Percentiles rank a stretch among this genome's conserved stretches.
phyloP scores from a whole-genome alignment of 2,888 invertebrate species.

The Agriotes lineatus region DNA sequence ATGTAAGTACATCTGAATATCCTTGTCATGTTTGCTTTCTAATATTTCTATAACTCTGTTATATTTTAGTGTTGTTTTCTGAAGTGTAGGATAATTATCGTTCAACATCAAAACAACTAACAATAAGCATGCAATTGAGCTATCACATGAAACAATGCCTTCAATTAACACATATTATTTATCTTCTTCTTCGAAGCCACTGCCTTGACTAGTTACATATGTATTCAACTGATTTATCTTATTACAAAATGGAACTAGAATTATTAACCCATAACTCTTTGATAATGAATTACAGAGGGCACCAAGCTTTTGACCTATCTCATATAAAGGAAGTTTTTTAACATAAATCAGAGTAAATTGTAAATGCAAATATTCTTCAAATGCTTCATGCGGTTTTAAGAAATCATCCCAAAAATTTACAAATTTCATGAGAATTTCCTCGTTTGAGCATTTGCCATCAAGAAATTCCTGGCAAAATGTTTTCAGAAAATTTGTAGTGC shows the following conservation, averaged over 20 bases:
- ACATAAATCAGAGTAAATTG: slow-evolving; percentile 14
- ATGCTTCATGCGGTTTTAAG: slow-evolving; percentile 12
- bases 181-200: not conserved
- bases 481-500: slow-evolving; percentile 21
- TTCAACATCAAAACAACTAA: slow-evolving; percentile 27
- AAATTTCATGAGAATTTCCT: slow-evolving; percentile 20
- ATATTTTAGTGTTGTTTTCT: slow-evolving; percentile 6
- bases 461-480: slow-evolving; percentile 26
- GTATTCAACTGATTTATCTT: not conserved
- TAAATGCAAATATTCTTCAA: slow-evolving; percentile 29
- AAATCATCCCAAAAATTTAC: slow-evolving; percentile 17
- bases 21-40: not conserved
- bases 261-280: slow-evolving; percentile 20
- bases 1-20: slow-evolving; percentile 22
- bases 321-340: not conserved
- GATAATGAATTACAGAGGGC: slow-evolving; percentile 4
- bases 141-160: not conserved
- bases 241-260: no score
- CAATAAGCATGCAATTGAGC: not conserved
- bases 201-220: not conserved
- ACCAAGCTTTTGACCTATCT: not conserved
- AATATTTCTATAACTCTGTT: slow-evolving; percentile 7
- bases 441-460: not conserved
- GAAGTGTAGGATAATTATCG: not conserved
- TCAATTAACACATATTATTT: slow-evolving; percentile 8